phyloP scores from a whole-genome alignment of 2,888 invertebrate genomes.

The Acanthosepion lycidas region DNA sequence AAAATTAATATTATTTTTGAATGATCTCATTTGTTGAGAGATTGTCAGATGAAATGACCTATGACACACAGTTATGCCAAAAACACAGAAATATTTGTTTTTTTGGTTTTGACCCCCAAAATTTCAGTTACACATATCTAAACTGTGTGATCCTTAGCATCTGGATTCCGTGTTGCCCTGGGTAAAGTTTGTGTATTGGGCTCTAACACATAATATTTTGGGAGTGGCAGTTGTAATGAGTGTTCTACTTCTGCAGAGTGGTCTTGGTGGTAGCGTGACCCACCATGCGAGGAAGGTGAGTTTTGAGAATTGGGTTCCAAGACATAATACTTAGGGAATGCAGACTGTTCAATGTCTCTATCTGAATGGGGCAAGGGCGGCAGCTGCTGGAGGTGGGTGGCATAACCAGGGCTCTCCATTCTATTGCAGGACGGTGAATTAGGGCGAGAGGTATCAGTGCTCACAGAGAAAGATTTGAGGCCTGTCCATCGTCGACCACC shows the following conservation, averaged over 20 bases:
- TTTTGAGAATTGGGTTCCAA: neutral
- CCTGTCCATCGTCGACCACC: neutral
- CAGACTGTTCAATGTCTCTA: neutral
- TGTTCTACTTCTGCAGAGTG: neutral
- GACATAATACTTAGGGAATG: conserved; percentile 1
- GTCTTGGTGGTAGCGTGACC: neutral
- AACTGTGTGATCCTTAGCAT: neutral
- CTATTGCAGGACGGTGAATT: conserved; percentile 4
- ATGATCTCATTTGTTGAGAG: neutral
- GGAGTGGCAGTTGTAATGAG: neutral
- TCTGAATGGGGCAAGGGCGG: conserved; percentile 20
- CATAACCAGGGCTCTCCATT: neutral
- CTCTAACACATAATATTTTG: conserved; percentile 8
- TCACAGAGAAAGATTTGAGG: conserved; percentile 2
- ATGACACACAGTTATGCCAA: neutral
- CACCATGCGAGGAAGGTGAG: neutral
- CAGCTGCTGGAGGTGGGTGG: neutral
- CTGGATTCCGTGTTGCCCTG: neutral
- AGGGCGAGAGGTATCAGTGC: conserved; percentile 22
- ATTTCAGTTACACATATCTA: neutral
- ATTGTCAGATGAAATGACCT: neutral
- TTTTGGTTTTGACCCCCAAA: neutral
- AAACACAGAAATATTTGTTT: neutral
- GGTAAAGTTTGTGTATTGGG: neutral
- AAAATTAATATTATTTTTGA: neutral